Conservation (phyloP, 2,888 invertebrate species). For the Nephrotoma flavescens region DNA sequence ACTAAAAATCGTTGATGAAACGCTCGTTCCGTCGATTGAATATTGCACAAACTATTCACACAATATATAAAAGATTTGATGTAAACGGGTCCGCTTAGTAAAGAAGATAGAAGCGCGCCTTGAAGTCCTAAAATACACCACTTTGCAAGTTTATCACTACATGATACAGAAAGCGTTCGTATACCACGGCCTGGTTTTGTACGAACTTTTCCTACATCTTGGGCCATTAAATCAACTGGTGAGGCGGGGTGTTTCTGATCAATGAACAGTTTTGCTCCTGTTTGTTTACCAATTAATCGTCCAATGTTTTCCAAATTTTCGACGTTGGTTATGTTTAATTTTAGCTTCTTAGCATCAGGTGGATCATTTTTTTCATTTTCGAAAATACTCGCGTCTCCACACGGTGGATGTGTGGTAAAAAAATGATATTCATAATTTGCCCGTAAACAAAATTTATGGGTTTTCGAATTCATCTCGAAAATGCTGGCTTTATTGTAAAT, state of each 20-base stretch:
- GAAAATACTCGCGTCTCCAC: constrained; percentile 87
- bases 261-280: constrained; percentile 74
- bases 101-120: constrained; percentile 58
- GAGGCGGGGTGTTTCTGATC: constrained; percentile 21
- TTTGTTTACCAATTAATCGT: constrained; percentile 29
- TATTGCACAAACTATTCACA: constrained; percentile 45
- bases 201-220: constrained; percentile 54
- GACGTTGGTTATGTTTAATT: constrained; percentile 17
- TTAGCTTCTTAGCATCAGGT: constrained; percentile 18
- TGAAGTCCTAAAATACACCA: constrained; percentile 80
- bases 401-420: constrained; percentile 76
- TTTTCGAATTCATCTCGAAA: constrained; percentile 23
- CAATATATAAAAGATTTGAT: constrained; percentile 57
- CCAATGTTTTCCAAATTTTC: not conserved
- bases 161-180: constrained; percentile 76
- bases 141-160: constrained; percentile 84
- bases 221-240: constrained; percentile 43
- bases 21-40: constrained; percentile 41
- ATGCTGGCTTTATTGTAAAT: constrained; percentile 20
- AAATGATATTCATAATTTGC: constrained; percentile 58
- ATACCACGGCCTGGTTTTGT: constrained; percentile 87
- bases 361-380: constrained; percentile 15
- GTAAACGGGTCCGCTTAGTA: constrained; percentile 52
- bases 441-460: constrained; percentile 36
- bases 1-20: constrained; percentile 30